Conservation (phyloP, 2,888 invertebrate species). For the Deilephila elpenor region DNA sequence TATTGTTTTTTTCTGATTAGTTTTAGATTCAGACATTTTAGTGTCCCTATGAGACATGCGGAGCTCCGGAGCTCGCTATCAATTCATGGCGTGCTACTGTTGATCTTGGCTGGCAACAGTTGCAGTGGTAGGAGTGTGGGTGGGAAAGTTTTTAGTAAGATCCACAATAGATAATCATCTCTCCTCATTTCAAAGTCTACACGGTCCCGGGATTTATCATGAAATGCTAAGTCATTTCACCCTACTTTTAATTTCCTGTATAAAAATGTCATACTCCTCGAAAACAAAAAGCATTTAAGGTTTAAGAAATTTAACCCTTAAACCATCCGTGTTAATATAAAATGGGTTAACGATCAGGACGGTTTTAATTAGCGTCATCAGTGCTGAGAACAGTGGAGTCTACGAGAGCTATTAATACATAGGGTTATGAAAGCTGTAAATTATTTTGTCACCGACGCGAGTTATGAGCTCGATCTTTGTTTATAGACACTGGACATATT, state of each 20-base stretch:
- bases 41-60: too few species aligned
- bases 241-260: neutral
- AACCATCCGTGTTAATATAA: conserved; percentile 40
- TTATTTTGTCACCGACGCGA: conserved; percentile 49
- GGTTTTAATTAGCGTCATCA: conserved; percentile 66
- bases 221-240: too few species aligned
- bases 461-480: conserved; percentile 39
- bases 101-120: too few species aligned
- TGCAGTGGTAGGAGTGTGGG: too few species aligned
- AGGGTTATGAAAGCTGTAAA: conserved; percentile 51
- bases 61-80: too few species aligned
- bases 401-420: conserved; percentile 61
- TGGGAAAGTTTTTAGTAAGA: too few species aligned
- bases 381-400: conserved; percentile 48
- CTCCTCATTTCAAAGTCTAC: too few species aligned
- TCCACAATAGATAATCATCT: too few species aligned
- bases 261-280: neutral
- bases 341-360: conserved; percentile 76
- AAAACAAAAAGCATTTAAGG: neutral
- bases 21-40: too few species aligned
- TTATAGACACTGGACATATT: neutral
- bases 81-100: too few species aligned
- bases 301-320: neutral
- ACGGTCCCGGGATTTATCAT: too few species aligned
- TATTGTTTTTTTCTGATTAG: too few species aligned